These are phyloP conservation scores for Xiphophorus birchmanni DNA, from an alignment of 2,797 vertebrate species.

Conservation along the genomic window DNA sequence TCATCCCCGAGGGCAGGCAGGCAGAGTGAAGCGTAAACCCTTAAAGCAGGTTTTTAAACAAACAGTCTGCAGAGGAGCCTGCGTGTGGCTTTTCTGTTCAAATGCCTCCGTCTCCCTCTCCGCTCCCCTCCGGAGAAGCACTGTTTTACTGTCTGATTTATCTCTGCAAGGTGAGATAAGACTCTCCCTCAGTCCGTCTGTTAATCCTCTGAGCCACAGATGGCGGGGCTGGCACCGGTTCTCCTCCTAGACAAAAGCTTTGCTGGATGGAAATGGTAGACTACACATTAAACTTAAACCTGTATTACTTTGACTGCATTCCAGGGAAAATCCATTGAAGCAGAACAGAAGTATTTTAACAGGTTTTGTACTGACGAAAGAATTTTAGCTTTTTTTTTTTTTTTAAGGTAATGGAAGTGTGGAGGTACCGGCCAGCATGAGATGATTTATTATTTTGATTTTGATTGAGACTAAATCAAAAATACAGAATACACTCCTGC, in stretches of 20 bases:
- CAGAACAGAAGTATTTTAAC: slow-evolving; percentile 36
- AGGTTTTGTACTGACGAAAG: slow-evolving; percentile 23
- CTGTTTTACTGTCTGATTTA: slow-evolving; percentile 75
- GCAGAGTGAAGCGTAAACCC: slow-evolving; percentile 57
- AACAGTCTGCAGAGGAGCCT: slow-evolving; percentile 56
- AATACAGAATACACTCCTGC: background rate
- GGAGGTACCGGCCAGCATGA: background rate
- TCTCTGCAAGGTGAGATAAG: slow-evolving; percentile 79
- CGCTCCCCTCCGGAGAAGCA: slow-evolving; percentile 41
- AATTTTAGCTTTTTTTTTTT: slow-evolving; percentile 17
- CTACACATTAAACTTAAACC: slow-evolving; percentile 37
- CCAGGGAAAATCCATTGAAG: slow-evolving; percentile 34
- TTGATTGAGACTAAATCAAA: background rate
- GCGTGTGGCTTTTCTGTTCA: slow-evolving; percentile 59
- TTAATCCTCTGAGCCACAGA: slow-evolving; percentile 74
- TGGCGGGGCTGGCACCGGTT: slow-evolving; percentile 58
- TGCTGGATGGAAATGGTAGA: slow-evolving; percentile 36
- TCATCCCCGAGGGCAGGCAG: slow-evolving; percentile 56
- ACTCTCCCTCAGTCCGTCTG: slow-evolving; percentile 52
- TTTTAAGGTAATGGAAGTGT: slow-evolving; percentile 10
- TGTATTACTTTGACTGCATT: slow-evolving; percentile 18
- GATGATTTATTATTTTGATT: background rate
- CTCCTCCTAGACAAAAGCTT: slow-evolving; percentile 48
- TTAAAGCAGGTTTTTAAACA: slow-evolving; percentile 70
- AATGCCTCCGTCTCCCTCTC: slow-evolving; percentile 42